Percentiles rank a stretch among this genome's conserved stretches.
phyloP scores from a whole-genome alignment of 2,797 vertebrate species.

The Chaetophractus vellerosus region DNA sequence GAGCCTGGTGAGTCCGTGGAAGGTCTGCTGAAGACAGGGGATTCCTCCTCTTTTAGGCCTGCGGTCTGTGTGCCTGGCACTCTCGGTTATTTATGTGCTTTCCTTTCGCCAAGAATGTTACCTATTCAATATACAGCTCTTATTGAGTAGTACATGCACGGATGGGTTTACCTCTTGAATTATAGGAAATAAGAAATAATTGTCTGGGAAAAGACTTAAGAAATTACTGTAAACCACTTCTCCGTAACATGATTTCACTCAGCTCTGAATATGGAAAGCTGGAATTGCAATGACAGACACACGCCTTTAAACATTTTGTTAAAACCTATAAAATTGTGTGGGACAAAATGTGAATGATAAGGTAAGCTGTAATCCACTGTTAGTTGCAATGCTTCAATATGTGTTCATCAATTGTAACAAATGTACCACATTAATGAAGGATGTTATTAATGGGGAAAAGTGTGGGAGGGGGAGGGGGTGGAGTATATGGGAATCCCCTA shows the following conservation, averaged over 20 bases:
- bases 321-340: too few species aligned
- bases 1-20: fast-evolving
- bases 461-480: too few species aligned
- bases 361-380: too few species aligned
- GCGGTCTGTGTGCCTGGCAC: fast-evolving
- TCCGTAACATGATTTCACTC: background rate
- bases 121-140: background rate
- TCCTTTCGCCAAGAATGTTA: background rate
- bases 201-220: background rate
- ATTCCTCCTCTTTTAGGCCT: background rate
- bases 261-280: background rate
- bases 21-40: background rate
- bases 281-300: too few species aligned
- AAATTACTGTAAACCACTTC: background rate
- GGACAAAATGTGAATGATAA: too few species aligned
- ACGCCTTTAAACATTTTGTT: too few species aligned
- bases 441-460: too few species aligned
- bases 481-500: too few species aligned
- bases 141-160: background rate
- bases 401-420: too few species aligned
- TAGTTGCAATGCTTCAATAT: too few species aligned
- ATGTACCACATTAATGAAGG: too few species aligned
- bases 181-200: background rate
- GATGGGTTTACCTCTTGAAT: background rate
- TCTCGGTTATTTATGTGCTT: background rate